phyloP scores from a whole-genome alignment of 2,888 invertebrate species.

The Lagria hirta region DNA sequence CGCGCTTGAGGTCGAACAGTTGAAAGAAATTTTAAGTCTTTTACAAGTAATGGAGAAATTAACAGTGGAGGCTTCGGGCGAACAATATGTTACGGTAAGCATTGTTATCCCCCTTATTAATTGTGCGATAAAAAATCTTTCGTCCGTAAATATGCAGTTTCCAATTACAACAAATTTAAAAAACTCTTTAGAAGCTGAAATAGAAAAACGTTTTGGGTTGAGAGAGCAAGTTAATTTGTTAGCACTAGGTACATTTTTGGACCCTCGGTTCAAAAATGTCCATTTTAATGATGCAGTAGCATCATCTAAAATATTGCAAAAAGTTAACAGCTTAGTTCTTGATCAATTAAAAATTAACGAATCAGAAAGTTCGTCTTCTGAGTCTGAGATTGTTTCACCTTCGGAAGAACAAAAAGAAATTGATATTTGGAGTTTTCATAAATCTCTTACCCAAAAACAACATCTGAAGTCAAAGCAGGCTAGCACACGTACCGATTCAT shows the following conservation, averaged over 20 bases:
- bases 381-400: too few species aligned
- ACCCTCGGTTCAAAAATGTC: constrained; percentile 22
- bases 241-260: constrained; percentile 20
- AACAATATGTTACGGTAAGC: constrained; percentile 39
- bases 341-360: constrained; percentile 6
- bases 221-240: constrained; percentile 12
- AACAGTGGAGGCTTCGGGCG: constrained; percentile 39
- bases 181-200: constrained; percentile 6
- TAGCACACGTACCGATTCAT: too few species aligned
- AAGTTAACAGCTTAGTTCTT: constrained; percentile 3
- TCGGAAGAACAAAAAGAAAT: too few species aligned
- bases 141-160: too few species aligned
- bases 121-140: constrained; percentile 35
- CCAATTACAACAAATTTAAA: constrained; percentile 2
- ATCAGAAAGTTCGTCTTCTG: too few species aligned
- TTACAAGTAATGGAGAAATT: constrained; percentile 39
- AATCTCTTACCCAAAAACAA: too few species aligned
- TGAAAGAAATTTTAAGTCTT: constrained; percentile 34
- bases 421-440: too few species aligned
- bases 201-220: constrained; percentile 12
- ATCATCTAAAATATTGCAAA: constrained; percentile 1
- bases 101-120: constrained; percentile 41
- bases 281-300: constrained; percentile 22
- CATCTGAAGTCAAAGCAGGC: too few species aligned
- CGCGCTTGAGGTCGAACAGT: constrained; percentile 33